Evolutionary conservation across 2,113 vertebrate species (phyloP).

Genomic region (Cairina moschata): DNA sequence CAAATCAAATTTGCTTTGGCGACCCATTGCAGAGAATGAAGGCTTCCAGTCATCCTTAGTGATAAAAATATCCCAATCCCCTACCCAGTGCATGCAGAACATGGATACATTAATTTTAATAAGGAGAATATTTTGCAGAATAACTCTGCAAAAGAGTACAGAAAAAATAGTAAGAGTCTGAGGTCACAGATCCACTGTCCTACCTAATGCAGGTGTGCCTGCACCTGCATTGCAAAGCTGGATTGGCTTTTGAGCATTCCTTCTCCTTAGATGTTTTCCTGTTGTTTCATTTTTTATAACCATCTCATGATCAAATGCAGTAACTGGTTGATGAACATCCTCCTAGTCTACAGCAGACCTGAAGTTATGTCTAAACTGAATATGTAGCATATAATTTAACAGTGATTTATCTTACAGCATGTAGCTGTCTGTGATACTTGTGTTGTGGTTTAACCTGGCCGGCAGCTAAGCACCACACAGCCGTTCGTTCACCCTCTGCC

Average conservation of each 20-base stretch:
- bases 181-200: not conserved
- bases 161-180: not conserved
- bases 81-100: not conserved
- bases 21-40: not conserved
- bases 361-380: not conserved
- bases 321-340: not conserved
- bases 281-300: not conserved
- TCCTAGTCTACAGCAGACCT: not conserved
- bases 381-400: not conserved
- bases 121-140: not conserved
- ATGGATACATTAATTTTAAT: not conserved
- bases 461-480: no score
- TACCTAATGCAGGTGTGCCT: not conserved
- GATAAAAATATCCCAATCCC: not conserved
- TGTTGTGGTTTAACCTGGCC: no score
- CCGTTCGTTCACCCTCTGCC: no score
- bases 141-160: no score
- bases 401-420: not conserved
- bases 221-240: not conserved
- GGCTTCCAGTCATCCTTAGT: not conserved
- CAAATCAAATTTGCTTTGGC: accelerated
- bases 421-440: not conserved
- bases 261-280: not conserved
- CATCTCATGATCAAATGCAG: not conserved
- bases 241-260: not conserved